phyloP scores from a whole-genome alignment of 64 coral and sea anemone genomes.

The Pachyseris speciosa region DNA sequence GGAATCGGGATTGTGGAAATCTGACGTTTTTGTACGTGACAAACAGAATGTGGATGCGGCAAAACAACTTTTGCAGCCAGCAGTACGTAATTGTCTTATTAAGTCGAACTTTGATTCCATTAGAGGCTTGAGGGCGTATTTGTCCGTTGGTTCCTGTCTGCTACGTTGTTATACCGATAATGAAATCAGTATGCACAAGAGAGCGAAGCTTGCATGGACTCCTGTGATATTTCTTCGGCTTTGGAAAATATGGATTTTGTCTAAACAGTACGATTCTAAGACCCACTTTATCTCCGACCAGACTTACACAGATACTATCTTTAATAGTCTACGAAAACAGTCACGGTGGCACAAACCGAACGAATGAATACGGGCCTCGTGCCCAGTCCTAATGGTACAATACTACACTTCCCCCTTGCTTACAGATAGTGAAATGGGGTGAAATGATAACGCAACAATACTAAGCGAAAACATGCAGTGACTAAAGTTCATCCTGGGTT shows the following conservation, averaged over 20 bases:
- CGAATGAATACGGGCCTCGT: too few species aligned
- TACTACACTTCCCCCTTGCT: too few species aligned
- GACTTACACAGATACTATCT: not conserved
- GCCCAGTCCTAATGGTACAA: too few species aligned
- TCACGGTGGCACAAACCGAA: too few species aligned
- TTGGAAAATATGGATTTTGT: not conserved
- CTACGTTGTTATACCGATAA: too few species aligned
- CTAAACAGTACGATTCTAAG: not conserved
- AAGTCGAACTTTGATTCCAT: not conserved
- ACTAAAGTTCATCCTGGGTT: too few species aligned
- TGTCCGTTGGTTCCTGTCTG: too few species aligned
- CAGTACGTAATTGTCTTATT: constrained; percentile 30
- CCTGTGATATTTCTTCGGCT: not conserved
- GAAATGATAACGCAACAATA: too few species aligned
- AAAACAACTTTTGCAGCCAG: not conserved
- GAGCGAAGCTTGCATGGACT: constrained; percentile 27
- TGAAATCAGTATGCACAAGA: constrained; percentile 13
- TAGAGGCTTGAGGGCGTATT: too few species aligned
- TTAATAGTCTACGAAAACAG: too few species aligned
- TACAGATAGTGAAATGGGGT: too few species aligned
- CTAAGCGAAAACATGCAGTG: too few species aligned
- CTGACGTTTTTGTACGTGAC: constrained; percentile 55
- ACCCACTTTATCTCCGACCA: not conserved
- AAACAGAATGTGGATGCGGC: constrained; percentile 73
- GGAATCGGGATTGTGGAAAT: constrained; percentile 47